Evolutionary conservation across 2,888 invertebrate species (phyloP).

Genomic region (Cristatella mucedo): DNA sequence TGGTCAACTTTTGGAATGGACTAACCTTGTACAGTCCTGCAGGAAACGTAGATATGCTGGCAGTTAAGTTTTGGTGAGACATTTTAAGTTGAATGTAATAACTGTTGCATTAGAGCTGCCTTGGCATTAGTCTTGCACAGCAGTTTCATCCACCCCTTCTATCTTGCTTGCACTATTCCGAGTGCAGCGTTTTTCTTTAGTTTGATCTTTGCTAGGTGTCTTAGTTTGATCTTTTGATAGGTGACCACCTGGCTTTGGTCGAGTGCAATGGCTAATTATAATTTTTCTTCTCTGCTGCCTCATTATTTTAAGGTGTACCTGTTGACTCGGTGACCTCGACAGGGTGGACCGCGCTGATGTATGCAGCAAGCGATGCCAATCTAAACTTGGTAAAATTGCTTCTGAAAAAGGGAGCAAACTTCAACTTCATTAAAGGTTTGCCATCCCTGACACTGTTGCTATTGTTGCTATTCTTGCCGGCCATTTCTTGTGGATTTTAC

Average conservation of each 20-base stretch:
- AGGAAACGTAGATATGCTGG: too few species aligned
- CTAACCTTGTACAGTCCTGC: too few species aligned
- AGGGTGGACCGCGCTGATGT: slow-evolving; percentile 31
- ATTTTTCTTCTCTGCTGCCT: slow-evolving; percentile 4
- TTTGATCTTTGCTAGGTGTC: background rate
- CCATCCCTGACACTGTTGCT: too few species aligned
- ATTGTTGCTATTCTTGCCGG: too few species aligned
- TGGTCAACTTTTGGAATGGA: too few species aligned
- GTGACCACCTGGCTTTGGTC: background rate
- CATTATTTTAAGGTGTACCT: slow-evolving; percentile 14
- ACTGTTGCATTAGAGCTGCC: too few species aligned
- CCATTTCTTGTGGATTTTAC: too few species aligned
- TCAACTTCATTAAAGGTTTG: slow-evolving; percentile 39
- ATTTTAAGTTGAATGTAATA: too few species aligned
- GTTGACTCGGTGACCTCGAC: slow-evolving; percentile 20
- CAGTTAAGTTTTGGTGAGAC: too few species aligned
- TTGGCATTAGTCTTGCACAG: too few species aligned
- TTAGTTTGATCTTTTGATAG: background rate
- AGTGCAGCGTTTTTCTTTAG: background rate
- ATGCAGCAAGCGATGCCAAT: slow-evolving; percentile 22
- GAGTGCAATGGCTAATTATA: too few species aligned
- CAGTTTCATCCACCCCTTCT: slow-evolving; percentile 2
- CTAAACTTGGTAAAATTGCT: slow-evolving; percentile 26
- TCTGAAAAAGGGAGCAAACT: slow-evolving; percentile 35
- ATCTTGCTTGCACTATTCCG: slow-evolving; percentile 6